phyloP scores from a whole-genome alignment of 2,113 vertebrate genomes.

The Melanerpes aurifrons region DNA sequence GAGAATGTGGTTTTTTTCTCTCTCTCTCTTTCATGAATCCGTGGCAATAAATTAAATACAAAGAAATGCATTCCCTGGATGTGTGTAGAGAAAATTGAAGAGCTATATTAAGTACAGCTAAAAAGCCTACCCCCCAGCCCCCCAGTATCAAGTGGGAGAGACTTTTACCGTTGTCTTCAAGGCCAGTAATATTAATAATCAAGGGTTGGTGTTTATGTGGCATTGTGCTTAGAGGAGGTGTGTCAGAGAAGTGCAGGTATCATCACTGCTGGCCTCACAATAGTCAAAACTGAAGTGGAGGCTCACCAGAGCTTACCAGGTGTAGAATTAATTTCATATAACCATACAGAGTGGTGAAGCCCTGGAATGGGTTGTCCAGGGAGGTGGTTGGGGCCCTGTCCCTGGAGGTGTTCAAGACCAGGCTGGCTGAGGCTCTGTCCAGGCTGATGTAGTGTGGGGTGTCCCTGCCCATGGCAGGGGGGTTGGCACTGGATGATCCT shows the following conservation, averaged over 20 bases:
- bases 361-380: too few species aligned
- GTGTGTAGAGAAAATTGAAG: neutral
- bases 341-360: too few species aligned
- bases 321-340: neutral
- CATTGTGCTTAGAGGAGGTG: neutral
- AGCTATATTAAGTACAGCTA: neutral
- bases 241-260: neutral
- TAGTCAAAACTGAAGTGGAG: neutral
- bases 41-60: neutral
- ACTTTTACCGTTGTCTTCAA: neutral
- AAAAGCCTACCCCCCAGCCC: neutral
- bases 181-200: neutral
- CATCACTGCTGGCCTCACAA: neutral
- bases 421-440: too few species aligned
- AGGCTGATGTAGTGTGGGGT: too few species aligned
- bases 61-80: neutral
- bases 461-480: too few species aligned
- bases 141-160: neutral
- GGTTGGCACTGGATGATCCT: too few species aligned
- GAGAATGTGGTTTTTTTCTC: neutral
- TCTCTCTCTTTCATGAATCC: neutral
- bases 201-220: neutral
- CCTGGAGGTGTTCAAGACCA: too few species aligned
- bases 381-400: too few species aligned
- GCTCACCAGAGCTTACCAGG: neutral